Conservation (phyloP, 2,888 invertebrate genomes). For the Neoitamus cyanurus region DNA sequence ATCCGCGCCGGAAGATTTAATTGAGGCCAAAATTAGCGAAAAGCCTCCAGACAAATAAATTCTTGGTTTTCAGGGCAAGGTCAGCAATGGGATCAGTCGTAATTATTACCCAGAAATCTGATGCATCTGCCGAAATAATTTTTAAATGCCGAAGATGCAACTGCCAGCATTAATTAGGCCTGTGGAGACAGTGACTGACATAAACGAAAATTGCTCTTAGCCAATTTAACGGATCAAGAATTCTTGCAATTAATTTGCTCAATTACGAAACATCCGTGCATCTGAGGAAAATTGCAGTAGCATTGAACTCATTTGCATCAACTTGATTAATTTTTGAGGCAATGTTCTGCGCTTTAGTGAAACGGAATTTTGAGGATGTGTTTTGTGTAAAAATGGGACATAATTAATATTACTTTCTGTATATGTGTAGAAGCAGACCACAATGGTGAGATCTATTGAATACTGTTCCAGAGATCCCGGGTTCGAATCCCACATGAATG, state of each 20-base stretch:
- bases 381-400: too few species aligned
- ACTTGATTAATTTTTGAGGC: too few species aligned
- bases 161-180: neutral
- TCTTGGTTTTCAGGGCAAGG: neutral
- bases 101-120: neutral
- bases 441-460: too few species aligned
- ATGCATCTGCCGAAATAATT: neutral
- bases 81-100: neutral
- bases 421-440: too few species aligned
- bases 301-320: too few species aligned
- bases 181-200: neutral
- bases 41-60: neutral
- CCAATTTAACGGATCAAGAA: neutral
- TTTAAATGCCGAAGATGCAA: neutral
- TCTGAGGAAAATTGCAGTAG: too few species aligned
- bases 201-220: neutral
- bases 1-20: neutral
- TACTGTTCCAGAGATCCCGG: too few species aligned
- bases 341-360: too few species aligned
- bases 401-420: too few species aligned
- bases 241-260: neutral
- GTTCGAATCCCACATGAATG: too few species aligned
- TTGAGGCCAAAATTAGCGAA: neutral
- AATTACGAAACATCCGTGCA: neutral
- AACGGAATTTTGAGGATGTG: too few species aligned